phyloP scores from a whole-genome alignment of 2,888 invertebrate species.

The Ichneumoninae sp. region DNA sequence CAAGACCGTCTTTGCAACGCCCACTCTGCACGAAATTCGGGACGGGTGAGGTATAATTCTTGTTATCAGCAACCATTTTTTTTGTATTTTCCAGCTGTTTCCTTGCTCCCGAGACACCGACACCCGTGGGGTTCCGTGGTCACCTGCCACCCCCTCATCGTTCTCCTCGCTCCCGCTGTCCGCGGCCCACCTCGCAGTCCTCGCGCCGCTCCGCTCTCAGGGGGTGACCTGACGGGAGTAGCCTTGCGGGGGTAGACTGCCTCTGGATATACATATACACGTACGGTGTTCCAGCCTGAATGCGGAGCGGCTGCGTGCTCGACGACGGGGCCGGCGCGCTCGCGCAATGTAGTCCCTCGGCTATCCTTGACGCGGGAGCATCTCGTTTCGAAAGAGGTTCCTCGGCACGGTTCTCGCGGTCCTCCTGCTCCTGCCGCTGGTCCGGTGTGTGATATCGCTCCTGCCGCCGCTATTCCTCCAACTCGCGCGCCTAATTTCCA shows the following conservation, averaged over 20 bases:
- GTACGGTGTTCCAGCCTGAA: conserved; percentile 49
- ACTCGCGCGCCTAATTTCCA: conserved; percentile 15
- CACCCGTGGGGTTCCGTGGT: background rate
- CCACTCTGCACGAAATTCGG: background rate
- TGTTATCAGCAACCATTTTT: background rate
- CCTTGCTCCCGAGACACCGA: conserved; percentile 22
- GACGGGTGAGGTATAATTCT: background rate
- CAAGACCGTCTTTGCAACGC: background rate
- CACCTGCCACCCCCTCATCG: conserved; percentile 29
- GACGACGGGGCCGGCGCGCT: conserved; percentile 79
- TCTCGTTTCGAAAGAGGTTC: conserved; percentile 72
- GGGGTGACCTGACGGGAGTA: conserved; percentile 46
- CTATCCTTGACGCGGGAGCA: conserved; percentile 82
- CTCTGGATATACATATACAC: conserved; percentile 35
- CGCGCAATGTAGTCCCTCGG: conserved; percentile 83
- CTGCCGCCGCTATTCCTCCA: conserved; percentile 34
- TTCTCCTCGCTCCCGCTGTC: conserved; percentile 40
- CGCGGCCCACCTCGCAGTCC: conserved; percentile 45
- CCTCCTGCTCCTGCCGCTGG: conserved; percentile 48
- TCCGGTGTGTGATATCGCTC: conserved; percentile 34
- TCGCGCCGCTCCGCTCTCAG: conserved; percentile 36
- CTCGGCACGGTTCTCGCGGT: conserved; percentile 67
- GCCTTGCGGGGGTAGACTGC: conserved; percentile 46
- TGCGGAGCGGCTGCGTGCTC: conserved; percentile 80
- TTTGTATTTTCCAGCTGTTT: conserved; percentile 3